Evolutionary conservation across 1,140 invertebrate genomes (phyloP), one percentile per base, ranked within the genome.

Genomic region (Saccostrea glomerata): DNA sequence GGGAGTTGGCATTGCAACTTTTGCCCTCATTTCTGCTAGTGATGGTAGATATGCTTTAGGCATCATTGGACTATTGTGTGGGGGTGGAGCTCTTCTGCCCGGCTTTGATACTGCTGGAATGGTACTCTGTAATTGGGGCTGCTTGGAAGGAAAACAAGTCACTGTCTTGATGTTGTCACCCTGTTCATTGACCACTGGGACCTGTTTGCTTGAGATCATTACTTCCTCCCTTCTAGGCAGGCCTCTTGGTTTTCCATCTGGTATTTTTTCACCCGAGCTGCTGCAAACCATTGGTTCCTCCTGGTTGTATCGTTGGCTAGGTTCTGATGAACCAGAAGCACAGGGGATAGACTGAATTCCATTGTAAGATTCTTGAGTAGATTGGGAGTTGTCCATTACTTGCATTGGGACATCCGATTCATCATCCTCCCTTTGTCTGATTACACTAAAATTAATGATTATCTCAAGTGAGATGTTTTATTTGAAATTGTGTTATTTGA

Each of bases 31-130:
- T 36, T 77, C 70, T 77, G 23, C 70, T 12, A 77, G 11, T 23
- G 70, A 77, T 12, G 70, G 70, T 77, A 77, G 13, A 77, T 77
- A 77, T 77, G 70, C 23, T 77, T 77, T 77, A 77, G 70, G 70
- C 70, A 77, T 77, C 70, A 73, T 73, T 25, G n/a, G 66, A 30
- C 66, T 73, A 20, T 30, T 77, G 30, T 77, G 23, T 30, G 23
- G 15, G 25, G 25, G 23, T 77, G 25, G 13, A 9, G 70, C 13
- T 77, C 70, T 77, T 77, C 25, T 30, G 25, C 36, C 30, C 30
- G 30, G 70, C 11, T 77, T 77, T 77, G 70, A 77, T 15, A 77
- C 25, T 77, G 70, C 70, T 36, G 23, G 70, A 36, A 36, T 36
- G 15, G 70, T 77, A 15, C 30, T 77, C 15, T 30, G 23, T 15